Evolutionary conservation across 2,888 invertebrate species (phyloP).

Genomic region (Lordiphosa fenestrarum): DNA sequence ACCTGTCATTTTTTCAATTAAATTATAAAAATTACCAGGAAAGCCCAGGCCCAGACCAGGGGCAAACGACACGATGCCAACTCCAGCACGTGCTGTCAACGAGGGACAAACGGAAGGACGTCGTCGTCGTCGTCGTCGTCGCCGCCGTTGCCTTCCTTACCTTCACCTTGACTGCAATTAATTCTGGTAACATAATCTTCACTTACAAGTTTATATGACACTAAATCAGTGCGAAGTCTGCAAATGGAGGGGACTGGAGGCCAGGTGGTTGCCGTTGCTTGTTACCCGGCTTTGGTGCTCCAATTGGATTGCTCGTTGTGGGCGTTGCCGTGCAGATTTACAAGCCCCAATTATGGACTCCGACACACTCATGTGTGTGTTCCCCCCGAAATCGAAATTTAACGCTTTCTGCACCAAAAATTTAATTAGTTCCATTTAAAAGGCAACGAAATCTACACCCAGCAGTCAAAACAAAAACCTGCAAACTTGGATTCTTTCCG

Average conservation of each 20-base stretch:
- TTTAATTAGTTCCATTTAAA: slow-evolving; percentile 73
- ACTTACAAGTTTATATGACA: slow-evolving; percentile 74
- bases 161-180: slow-evolving; percentile 74
- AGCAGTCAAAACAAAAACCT: slow-evolving; percentile 20
- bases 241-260: slow-evolving; percentile 8
- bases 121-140: neutral
- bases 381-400: slow-evolving; percentile 38
- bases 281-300: slow-evolving; percentile 10
- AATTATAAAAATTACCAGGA: slow-evolving; percentile 62
- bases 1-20: slow-evolving; percentile 68
- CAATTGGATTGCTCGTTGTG: slow-evolving; percentile 33
- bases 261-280: slow-evolving; percentile 10
- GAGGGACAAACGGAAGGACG: slow-evolving; percentile 21
- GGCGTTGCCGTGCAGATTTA: slow-evolving; percentile 24
- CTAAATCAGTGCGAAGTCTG: slow-evolving; percentile 60
- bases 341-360: slow-evolving; percentile 50
- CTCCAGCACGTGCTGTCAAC: slow-evolving; percentile 69
- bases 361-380: slow-evolving; percentile 13
- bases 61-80: slow-evolving; percentile 22
- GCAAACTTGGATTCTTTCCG: slow-evolving; percentile 51
- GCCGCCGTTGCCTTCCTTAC: slow-evolving; percentile 33
- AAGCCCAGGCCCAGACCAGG: slow-evolving; percentile 18
- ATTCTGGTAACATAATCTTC: slow-evolving; percentile 76
- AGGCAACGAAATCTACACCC: slow-evolving; percentile 20
- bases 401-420: slow-evolving; percentile 56